Conservation (phyloP, 2,888 invertebrate genomes). For the Pollenia angustigena region DNA sequence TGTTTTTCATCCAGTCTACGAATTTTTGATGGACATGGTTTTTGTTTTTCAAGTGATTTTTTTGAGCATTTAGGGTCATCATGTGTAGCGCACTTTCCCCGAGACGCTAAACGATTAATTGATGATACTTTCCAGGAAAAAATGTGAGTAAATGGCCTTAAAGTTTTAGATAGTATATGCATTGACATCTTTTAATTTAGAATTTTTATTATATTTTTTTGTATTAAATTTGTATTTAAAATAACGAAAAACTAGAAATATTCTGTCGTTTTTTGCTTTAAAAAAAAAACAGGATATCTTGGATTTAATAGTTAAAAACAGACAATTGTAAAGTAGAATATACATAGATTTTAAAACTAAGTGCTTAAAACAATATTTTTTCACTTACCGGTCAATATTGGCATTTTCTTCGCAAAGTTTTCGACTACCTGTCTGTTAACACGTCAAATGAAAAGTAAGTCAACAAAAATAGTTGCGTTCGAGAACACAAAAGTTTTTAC, state of each 20-base stretch:
- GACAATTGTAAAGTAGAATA: no score
- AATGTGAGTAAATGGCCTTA: neutral
- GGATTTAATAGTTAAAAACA: neutral
- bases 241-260: neutral
- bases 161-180: constrained; percentile 4
- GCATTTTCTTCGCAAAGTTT: no score
- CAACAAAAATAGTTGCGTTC: no score
- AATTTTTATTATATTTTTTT: constrained; percentile 21
- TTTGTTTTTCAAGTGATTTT: constrained; percentile 29
- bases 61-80: constrained; percentile 49
- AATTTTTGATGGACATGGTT: constrained; percentile 36
- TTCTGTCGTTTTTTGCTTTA: neutral
- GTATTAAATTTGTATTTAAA: neutral
- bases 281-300: neutral
- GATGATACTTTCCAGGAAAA: neutral
- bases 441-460: no score
- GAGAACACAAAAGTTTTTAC: no score
- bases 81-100: constrained; percentile 34
- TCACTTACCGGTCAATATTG: no score
- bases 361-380: no score
- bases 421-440: no score
- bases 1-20: constrained; percentile 41
- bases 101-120: constrained; percentile 1
- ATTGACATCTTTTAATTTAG: constrained; percentile 54
- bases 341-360: no score